Percentiles rank a stretch among this genome's conserved stretches.
Evolutionary conservation across 2,888 invertebrate species (phyloP).

Genomic region (Camponotus fellah): DNA sequence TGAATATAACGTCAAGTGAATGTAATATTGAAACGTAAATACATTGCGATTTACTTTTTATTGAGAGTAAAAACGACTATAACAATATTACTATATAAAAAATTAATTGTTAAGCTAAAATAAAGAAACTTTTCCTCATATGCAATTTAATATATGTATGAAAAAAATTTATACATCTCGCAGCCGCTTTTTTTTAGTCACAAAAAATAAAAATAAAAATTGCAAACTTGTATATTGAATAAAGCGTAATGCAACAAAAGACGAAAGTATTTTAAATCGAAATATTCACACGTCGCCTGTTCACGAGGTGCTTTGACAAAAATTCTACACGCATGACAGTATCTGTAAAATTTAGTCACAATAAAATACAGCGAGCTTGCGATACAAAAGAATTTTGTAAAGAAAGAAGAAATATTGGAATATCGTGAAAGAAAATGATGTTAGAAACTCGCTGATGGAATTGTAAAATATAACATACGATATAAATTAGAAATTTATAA

Average conservation of each 20-base stretch:
- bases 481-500: conserved; percentile 31
- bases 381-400: conserved; percentile 24
- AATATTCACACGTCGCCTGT: conserved; percentile 33
- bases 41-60: background rate
- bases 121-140: background rate
- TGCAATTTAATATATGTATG: background rate
- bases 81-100: background rate
- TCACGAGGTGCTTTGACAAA: conserved; percentile 46
- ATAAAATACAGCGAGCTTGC: conserved; percentile 48
- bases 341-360: conserved; percentile 52
- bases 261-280: conserved; percentile 40
- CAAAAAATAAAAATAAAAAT: conserved; percentile 7
- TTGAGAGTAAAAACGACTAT: background rate
- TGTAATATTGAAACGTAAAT: conserved; percentile 9
- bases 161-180: background rate
- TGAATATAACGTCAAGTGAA: background rate
- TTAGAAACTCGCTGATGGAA: background rate
- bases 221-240: conserved; percentile 24
- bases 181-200: background rate
- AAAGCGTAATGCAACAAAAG: conserved; percentile 37
- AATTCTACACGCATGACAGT: conserved; percentile 25
- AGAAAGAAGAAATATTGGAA: conserved; percentile 50
- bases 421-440: conserved; percentile 30
- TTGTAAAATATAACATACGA: conserved; percentile 5
- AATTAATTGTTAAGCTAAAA: background rate